Evolutionary conservation across 2,888 invertebrate genomes (phyloP), one percentile per base, ranked within the genome.

Genomic region (Andrena praecox): DNA sequence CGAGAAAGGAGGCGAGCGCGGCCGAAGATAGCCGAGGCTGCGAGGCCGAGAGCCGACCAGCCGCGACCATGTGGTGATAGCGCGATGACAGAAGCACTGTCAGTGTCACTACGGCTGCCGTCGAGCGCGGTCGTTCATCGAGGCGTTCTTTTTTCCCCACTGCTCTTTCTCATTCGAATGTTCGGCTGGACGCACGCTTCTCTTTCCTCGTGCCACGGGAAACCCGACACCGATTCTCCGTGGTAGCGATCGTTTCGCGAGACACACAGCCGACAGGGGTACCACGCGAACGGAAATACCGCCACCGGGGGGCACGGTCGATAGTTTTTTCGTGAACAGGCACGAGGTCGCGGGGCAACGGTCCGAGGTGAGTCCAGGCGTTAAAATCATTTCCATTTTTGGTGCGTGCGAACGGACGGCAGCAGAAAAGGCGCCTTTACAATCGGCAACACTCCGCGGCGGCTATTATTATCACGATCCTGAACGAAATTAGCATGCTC

Each of bases 81-180:
- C 90, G 82, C 90, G 90, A 91, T 92, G 92, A 92, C 91, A 92
- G 92, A 89, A 91, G 85, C 90, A 91, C 91, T 93, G 93, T 93
- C 93, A 93, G 93, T 93, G 93, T 93, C 93, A 93, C 89, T 91
- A 88, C 90, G 91, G 86, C 91, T 85, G 83, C 80, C 87, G 85
- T 79, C 73, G 86, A 27, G 75, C 48, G 78, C 80, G 80, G 83
- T 88, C 29, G 70, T 54, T n/a, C 54, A 2, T 20, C 60, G 56
- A 12, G 10, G 10, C 24, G 7, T 50, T 5, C 31, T 70, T 59
- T 56, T 59, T 72, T 66, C 35, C 52, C 50, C 29, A 24, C 12
- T 20, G 24, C 3, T 52, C 8, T 60, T 54, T 20, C 31, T 52
- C 27, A 27, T 76, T 63, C 63, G 71, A 48, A 70, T 69, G 42